Evolutionary conservation across 2,888 invertebrate species (phyloP), one percentile per base, ranked within the genome.

Genomic region (Eupeodes luniger): DNA sequence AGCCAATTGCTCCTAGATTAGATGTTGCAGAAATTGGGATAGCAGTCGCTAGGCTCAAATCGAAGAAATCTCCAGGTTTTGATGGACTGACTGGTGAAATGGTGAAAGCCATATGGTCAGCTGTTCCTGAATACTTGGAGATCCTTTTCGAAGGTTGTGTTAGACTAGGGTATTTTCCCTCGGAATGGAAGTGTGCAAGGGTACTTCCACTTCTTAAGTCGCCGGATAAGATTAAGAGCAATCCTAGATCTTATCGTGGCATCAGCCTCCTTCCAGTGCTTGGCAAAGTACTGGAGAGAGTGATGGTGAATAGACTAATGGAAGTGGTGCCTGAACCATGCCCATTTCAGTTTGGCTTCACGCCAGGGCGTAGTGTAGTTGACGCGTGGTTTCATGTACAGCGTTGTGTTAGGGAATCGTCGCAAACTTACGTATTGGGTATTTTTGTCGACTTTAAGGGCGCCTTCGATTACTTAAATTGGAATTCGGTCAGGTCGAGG

Each of bases 401-500:
- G 5, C 6, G 5, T 5, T 19, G 7, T 12, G 40, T 6, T 12
- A 44, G 12, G 12, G 76, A 12, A 19, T n/a, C 2, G 0, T 16
- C 14, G 36, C 44, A 3, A 1, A 85, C 16, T 36, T 88, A 85
- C 64, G 79, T 89, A 4, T 19, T 89, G 0, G 84, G 76, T 10
- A 11, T 64, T 2, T 64, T 64, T 7, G 10, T 62, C 9, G 62
- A 44, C 16, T 62, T 62, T 44, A 55, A 57, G 82, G 84, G 10
- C 4, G 87, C 87, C 1, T 89, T 90, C 27, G 89, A 90, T 34
- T 70, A 89, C 34, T 74, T 90, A 5, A 81, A 66, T 11, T 90
- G 89, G 89, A 27, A 16, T 36, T 89, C 16, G 10, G 9, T 12
- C 75, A 75, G 10, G 59, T 81, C 47, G 88, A 85, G 0, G 83